Conservation (phyloP, 2,797 vertebrate species). For the Falco novaeseelandiae region DNA sequence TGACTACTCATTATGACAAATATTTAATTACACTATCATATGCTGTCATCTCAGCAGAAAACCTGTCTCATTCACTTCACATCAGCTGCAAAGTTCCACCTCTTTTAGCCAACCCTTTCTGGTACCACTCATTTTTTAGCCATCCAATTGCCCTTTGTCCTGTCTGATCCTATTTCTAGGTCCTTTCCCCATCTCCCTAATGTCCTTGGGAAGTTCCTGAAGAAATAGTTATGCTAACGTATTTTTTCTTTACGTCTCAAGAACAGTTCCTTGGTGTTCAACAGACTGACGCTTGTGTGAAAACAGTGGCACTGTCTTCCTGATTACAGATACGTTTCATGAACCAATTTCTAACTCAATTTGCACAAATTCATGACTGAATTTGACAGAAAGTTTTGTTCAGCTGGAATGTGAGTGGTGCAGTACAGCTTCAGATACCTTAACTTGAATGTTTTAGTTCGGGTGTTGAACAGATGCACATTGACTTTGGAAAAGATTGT, state of each 20-base stretch:
- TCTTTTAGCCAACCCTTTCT: background rate
- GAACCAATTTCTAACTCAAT: background rate
- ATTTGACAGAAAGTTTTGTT: background rate
- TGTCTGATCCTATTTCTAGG: background rate
- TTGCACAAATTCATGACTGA: background rate
- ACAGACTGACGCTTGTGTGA: background rate
- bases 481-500: background rate
- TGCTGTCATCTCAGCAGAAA: background rate
- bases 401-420: background rate
- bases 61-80: background rate
- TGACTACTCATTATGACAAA: background rate
- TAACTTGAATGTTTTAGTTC: accelerated
- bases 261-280: background rate
- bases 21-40: constrained; percentile 3
- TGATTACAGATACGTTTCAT: background rate
- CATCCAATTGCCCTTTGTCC: background rate
- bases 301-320: background rate
- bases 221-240: background rate
- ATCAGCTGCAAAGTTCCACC: background rate
- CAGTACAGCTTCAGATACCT: background rate
- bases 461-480: background rate
- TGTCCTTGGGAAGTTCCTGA: background rate
- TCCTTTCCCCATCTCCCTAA: background rate
- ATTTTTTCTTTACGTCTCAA: background rate
- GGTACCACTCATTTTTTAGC: background rate